Evolutionary conservation across 2,888 invertebrate species (phyloP).

Genomic region (Acronicta alni): DNA sequence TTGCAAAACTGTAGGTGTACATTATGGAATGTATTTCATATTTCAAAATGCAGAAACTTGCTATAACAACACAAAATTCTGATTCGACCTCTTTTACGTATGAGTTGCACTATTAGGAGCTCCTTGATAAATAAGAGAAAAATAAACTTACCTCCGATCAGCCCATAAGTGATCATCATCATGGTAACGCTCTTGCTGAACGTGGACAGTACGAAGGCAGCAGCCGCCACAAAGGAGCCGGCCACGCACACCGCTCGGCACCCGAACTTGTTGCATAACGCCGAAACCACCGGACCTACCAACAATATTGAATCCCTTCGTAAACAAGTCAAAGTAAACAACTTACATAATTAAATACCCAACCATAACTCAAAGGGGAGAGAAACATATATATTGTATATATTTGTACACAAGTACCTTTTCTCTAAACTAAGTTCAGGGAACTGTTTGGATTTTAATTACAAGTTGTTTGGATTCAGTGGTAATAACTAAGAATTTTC

Average conservation of each 20-base stretch:
- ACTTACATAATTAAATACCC: not conserved
- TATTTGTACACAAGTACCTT: no score
- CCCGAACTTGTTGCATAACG: slow-evolving; percentile 98
- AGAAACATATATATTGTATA: no score
- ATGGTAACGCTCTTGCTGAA: slow-evolving; percentile 95
- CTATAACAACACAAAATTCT: no score
- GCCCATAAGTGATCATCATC: slow-evolving; percentile 97
- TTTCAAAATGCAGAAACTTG: no score
- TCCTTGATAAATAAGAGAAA: slow-evolving; percentile 1
- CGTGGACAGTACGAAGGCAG: slow-evolving; percentile 96
- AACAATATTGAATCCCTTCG: slow-evolving; percentile 37
- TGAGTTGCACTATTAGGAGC: no score
- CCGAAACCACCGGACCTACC: slow-evolving; percentile 97
- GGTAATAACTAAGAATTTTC: not conserved
- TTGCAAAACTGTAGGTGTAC: no score
- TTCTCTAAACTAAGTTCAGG: no score
- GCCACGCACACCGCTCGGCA: slow-evolving; percentile 98
- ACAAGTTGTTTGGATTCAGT: not conserved
- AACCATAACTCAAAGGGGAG: no score
- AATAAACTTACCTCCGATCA: slow-evolving; percentile 94
- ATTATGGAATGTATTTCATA: no score
- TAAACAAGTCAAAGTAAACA: slow-evolving; percentile 5
- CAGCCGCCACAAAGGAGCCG: slow-evolving; percentile 95
- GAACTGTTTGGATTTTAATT: slow-evolving; percentile 14
- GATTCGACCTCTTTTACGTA: no score